Evolutionary conservation across 2,888 invertebrate species (phyloP), one percentile per base, ranked within the genome.

Genomic region (Fragum fragum): DNA sequence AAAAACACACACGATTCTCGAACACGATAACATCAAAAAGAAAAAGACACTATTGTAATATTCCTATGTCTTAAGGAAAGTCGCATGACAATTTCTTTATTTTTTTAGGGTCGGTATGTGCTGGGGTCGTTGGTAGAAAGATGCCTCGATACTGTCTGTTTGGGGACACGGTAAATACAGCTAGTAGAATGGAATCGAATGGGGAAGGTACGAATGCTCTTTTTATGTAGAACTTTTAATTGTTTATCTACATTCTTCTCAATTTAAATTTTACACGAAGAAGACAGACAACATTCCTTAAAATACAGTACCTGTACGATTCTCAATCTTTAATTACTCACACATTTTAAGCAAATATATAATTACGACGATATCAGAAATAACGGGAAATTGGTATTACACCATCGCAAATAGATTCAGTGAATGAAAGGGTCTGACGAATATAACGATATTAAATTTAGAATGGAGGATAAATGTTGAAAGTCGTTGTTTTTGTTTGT

Each of bases 141-240:
- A 70, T 70, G 70, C 70, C 70, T 7, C 28, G 70, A 47, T 70
- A 70, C 21, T 70, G 70, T 29, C 21, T 70, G 53, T 70, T 70
- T 28, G 70, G 53, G 1, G 70, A 70, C 32, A 70, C 70, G 14
- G 70, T 70, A 21, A 70, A 70, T 29, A 70, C 53, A 1, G 70
- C 70, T 26, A 53, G 53, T 32, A 52, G 70, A 28, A 70, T 70
- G 70, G 70, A 70, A 21, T 70, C 70, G 7, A 70, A 18, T 11
- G 70, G 70, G 28, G n/a, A 70, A 55, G 70, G 70, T 53, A 68
- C 11, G 21, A 21, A n/a, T 6, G 23, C 23, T 14, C 7, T 23
- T 16, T 52, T 5, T 7, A 2, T 7, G 52, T 18, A 52, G n/a
- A 52, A 5, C 3, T n/a, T 5, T 52, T 21, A n/a, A 7, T 16